Base-by-base conservation (phyloP, 2,113 vertebrate species). In the Scomber japonicus region DNA sequence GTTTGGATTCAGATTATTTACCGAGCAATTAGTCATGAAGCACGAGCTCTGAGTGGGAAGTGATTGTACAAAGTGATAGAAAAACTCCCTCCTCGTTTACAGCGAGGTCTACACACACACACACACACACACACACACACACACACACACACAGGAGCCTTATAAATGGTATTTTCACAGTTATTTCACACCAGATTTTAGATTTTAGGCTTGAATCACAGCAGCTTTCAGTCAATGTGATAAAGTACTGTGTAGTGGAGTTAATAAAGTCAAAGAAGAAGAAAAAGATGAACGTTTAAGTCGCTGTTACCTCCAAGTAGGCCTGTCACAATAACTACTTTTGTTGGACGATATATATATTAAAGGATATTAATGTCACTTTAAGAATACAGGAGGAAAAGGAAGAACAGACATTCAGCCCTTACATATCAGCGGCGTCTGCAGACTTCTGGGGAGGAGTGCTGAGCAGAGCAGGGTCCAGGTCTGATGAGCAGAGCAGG, bases 11-110 rank as follows among this genome's bases (percentile, higher is more conserved):
- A 57, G 19, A 0, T 56, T 76, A 82, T 86, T 84, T 73, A 82
- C 75, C 3, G 27, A 73, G 87, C 78, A 84, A 89, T 89, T 84
- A 89, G 81, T 30, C 57, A 27, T 40, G 24, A 69, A 89, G 78
- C 67, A 14, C 45, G 3, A 31, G 56, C 65, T 60, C 11, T n/a
- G 62, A 78, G 75, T 24, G 16, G n/a, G 65, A 44, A 24, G 16
- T 62, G 75, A 80, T 65, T 63, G 55, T 45, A 35, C 48, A 40
- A 69, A 75, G 31, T 60, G 62, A 71, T 13, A 2, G 64, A 82
- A 51, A 61, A 16, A 62, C 75, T 61, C 35, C 71, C 40, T 45
- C 59, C 59, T 63, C 55, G 27, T 53, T 71, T 10, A 63, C 24
- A 66, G 15, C 40, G n/a, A 44, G 12, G 13, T 30, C 15, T 40